Percentiles rank a stretch among this genome's conserved stretches.
Evolutionary conservation across 2,797 vertebrate genomes (phyloP).

Genomic region (Strix occidentalis): DNA sequence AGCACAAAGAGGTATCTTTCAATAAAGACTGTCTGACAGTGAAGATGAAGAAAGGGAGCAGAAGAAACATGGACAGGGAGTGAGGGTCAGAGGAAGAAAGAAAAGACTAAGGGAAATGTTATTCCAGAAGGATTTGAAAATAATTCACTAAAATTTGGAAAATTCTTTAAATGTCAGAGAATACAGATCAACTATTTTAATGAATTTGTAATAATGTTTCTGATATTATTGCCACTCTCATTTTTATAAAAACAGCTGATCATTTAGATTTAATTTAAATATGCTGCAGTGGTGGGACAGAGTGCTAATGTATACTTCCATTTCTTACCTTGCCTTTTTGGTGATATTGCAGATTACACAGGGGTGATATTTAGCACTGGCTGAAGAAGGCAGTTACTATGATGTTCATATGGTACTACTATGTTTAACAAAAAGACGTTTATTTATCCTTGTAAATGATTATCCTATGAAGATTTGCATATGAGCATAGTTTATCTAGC

Average conservation of each 20-base stretch:
- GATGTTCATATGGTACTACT: not conserved
- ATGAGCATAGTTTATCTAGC: not conserved
- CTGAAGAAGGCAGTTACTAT: not conserved
- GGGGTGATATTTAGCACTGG: not conserved
- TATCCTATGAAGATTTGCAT: not conserved
- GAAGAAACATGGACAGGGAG: not conserved
- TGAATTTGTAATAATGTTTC: not conserved
- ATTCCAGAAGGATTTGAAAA: not conserved
- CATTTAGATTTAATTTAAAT: not conserved
- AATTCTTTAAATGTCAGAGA: not conserved
- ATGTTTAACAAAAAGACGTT: not conserved
- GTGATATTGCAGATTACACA: not conserved
- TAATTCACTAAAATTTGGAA: not conserved
- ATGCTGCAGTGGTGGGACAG: not conserved
- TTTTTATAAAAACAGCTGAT: not conserved
- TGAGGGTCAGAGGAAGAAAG: not conserved
- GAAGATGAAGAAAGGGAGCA: not conserved
- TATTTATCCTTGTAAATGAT: not conserved
- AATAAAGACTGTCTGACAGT: slow-evolving; percentile 10
- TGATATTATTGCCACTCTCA: not conserved
- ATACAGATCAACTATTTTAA: not conserved
- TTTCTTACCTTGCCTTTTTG: not conserved
- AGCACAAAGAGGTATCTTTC: slow-evolving; percentile 14
- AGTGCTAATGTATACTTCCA: not conserved
- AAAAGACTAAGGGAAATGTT: not conserved